A percentile compares a stretch with the other conserved stretches of the same genome.
These are phyloP conservation scores for Lophotriccus pileatus DNA, from an alignment of 2,797 vertebrate genomes.

Conservation along the genomic window DNA sequence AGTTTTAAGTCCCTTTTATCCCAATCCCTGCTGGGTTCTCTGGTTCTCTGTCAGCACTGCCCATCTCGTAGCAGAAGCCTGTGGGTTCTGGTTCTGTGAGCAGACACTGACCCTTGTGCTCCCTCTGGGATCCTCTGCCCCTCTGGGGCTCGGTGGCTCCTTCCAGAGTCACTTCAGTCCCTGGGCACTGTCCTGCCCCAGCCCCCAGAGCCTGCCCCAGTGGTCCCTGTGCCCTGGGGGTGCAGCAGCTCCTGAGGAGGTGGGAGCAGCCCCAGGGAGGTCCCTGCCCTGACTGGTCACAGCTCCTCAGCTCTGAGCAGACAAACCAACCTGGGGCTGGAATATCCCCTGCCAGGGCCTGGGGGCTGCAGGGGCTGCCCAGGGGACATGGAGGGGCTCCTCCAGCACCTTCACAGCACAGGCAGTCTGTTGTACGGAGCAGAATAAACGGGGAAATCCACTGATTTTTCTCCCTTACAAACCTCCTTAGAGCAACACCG, in stretches of 20 bases:
- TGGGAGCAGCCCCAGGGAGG: not conserved
- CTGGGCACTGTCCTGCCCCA: rapidly evolving
- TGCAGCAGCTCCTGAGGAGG: not conserved
- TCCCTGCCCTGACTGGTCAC: not conserved
- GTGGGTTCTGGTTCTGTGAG: rapidly evolving
- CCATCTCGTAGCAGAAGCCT: rapidly evolving
- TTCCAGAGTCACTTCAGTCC: rapidly evolving
- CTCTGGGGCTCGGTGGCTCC: not conserved
- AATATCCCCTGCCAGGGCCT: not conserved
- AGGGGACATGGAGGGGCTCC: not conserved
- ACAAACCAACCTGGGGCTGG: not conserved
- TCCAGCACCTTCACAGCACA: not conserved
- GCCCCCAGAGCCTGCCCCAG: not conserved
- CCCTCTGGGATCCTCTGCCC: not conserved
- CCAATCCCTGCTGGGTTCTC: not conserved
- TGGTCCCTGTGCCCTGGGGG: not conserved
- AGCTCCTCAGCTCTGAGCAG: not conserved
- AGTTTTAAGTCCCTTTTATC: not conserved
- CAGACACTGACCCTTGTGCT: not conserved
- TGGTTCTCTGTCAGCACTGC: rapidly evolving
- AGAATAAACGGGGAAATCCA: not conserved
- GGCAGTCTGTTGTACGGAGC: rapidly evolving
- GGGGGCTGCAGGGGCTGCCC: not conserved
- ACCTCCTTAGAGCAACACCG: not conserved
- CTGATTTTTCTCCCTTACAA: not conserved